These are phyloP conservation scores for Dryococelus australis DNA, from an alignment of 2,888 invertebrate genomes.

Conservation along the genomic window DNA sequence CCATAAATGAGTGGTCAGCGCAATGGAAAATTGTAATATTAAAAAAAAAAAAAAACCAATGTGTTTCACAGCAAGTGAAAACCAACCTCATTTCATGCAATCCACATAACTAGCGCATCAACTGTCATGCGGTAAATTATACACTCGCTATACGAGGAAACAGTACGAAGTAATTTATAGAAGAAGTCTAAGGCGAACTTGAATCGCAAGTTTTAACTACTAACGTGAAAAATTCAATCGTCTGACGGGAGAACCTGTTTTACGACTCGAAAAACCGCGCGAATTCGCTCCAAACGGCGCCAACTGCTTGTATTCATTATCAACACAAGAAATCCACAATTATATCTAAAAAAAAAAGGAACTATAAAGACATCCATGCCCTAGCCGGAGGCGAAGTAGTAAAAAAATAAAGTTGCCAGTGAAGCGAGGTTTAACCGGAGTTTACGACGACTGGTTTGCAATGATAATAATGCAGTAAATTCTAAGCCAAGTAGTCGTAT, in stretches of 20 bases:
- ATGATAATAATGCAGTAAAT: neutral
- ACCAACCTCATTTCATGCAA: too few relatives aligned
- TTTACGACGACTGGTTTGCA: constrained; percentile 1
- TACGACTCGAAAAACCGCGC: neutral
- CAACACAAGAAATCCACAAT: neutral
- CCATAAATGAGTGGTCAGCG: too few relatives aligned
- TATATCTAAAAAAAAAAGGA: neutral
- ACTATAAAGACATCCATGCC: neutral
- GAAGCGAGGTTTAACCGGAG: neutral
- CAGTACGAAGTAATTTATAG: too few relatives aligned
- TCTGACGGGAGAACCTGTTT: neutral
- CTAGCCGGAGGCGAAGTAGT: neutral
- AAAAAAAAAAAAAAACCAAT: too few relatives aligned
- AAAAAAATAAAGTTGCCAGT: neutral
- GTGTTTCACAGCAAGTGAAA: too few relatives aligned
- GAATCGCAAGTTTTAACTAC: too few relatives aligned
- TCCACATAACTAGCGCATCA: too few relatives aligned
- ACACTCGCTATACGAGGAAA: too few relatives aligned
- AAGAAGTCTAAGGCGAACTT: too few relatives aligned
- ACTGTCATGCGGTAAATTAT: too few relatives aligned
- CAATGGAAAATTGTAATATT: too few relatives aligned
- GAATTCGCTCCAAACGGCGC: neutral
- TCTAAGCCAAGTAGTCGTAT: neutral
- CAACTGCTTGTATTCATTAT: neutral
- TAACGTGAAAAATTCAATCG: neutral